Evolutionary conservation across 2,888 invertebrate species (phyloP).

Genomic region (Pocota personata): DNA sequence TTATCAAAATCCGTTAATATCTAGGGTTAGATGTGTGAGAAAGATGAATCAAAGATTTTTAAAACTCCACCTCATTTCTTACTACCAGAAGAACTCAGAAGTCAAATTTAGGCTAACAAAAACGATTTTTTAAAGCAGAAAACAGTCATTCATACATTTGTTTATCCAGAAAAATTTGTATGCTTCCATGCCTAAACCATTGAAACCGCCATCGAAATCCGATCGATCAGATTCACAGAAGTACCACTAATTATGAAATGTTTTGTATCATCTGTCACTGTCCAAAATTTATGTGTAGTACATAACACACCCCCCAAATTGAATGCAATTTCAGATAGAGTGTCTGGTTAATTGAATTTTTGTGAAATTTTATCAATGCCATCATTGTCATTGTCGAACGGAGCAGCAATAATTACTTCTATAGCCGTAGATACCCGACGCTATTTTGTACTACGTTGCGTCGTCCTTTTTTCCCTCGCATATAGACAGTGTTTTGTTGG

Average conservation of each 20-base stretch:
- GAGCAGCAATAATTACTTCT: slow-evolving; percentile 43
- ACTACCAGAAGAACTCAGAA: no score
- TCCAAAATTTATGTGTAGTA: not conserved
- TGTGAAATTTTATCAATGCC: slow-evolving; percentile 55
- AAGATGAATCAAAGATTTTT: no score
- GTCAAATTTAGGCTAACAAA: no score
- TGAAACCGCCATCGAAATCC: not conserved
- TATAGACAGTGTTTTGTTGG: not conserved
- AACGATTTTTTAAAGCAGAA: no score
- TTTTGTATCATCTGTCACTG: slow-evolving; percentile 16
- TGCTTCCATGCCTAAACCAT: no score
- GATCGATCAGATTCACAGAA: not conserved
- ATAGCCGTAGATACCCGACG: not conserved
- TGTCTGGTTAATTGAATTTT: slow-evolving; percentile 63
- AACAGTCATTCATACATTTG: no score
- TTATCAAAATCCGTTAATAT: no score
- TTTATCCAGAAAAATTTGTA: no score
- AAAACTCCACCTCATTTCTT: no score
- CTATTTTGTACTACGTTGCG: not conserved
- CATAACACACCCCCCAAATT: not conserved
- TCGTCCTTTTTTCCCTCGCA: not conserved
- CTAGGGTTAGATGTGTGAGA: no score
- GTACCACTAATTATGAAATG: not conserved
- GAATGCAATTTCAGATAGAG: slow-evolving; percentile 47
- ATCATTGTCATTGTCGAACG: slow-evolving; percentile 35